Conservation (phyloP, 2,888 invertebrate genomes). For the Drosophila mimetica region DNA sequence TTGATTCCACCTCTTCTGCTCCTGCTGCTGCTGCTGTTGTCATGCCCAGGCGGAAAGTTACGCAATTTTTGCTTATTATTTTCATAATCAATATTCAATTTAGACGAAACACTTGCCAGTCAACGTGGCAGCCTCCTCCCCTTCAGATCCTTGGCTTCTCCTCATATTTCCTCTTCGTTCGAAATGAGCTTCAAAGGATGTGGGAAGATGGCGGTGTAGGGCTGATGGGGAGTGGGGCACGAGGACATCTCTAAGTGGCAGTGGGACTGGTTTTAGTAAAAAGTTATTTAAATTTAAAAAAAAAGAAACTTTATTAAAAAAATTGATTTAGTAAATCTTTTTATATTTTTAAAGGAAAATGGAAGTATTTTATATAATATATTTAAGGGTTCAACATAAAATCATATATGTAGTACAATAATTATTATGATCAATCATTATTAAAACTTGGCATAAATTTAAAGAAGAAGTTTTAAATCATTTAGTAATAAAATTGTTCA, state of each 20-base stretch:
- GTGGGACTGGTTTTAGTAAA: background rate
- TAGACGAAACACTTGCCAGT: constrained; percentile 75
- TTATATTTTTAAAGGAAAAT: too few relatives aligned
- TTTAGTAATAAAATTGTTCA: too few relatives aligned
- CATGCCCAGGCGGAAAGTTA: constrained; percentile 74
- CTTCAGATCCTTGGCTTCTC: constrained; percentile 3
- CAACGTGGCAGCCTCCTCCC: constrained; percentile 43
- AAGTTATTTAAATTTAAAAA: background rate
- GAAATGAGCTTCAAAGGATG: constrained; percentile 68
- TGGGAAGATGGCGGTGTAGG: constrained; percentile 11
- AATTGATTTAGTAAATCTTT: background rate
- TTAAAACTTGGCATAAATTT: too few relatives aligned
- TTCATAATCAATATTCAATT: constrained; percentile 81
- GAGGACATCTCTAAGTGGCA: constrained; percentile 41
- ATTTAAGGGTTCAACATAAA: too few relatives aligned
- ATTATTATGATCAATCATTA: too few relatives aligned
- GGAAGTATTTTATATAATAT: too few relatives aligned
- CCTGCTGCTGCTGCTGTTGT: constrained; percentile 59
- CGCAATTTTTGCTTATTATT: constrained; percentile 81
- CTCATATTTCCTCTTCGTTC: constrained; percentile 39
- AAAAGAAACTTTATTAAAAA: background rate
- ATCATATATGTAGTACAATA: too few relatives aligned
- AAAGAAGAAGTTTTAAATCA: too few relatives aligned
- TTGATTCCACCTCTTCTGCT: background rate
- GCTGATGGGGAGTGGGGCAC: constrained; percentile 35